These are phyloP conservation scores for Uropetala carovei DNA, from an alignment of 2,888 invertebrate species.

Conservation along the genomic window DNA sequence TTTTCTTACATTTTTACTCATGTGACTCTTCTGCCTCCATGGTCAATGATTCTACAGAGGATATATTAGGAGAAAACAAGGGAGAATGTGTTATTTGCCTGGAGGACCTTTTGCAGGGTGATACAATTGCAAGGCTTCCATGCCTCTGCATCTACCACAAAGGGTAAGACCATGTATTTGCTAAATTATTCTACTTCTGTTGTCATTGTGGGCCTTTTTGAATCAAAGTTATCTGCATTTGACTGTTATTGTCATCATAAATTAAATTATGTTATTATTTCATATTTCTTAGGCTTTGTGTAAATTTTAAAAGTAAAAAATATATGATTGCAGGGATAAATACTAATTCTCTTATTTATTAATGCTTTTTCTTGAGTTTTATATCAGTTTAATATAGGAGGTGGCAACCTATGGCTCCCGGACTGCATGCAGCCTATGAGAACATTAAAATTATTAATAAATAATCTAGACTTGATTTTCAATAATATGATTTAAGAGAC, in stretches of 20 bases:
- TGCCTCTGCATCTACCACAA: slow-evolving; percentile 99
- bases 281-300: no score
- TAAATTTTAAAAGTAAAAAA: no score
- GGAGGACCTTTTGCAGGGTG: slow-evolving; percentile 96
- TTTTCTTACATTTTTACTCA: no score
- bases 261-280: not conserved
- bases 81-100: slow-evolving; percentile 99
- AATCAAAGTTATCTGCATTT: not conserved
- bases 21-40: not conserved
- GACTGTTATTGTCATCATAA: not conserved
- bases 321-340: no score
- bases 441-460: no score
- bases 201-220: not conserved
- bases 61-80: slow-evolving; percentile 95
- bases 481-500: no score
- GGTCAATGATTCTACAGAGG: slow-evolving; percentile 83
- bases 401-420: no score
- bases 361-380: no score
- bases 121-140: slow-evolving; percentile 98
- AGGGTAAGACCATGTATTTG: slow-evolving; percentile 80
- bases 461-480: not conserved
- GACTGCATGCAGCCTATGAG: no score
- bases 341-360: no score
- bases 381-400: no score
- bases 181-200: no score